Conservation (phyloP, 1,140 invertebrate species). For the Lepidurus apus region DNA sequence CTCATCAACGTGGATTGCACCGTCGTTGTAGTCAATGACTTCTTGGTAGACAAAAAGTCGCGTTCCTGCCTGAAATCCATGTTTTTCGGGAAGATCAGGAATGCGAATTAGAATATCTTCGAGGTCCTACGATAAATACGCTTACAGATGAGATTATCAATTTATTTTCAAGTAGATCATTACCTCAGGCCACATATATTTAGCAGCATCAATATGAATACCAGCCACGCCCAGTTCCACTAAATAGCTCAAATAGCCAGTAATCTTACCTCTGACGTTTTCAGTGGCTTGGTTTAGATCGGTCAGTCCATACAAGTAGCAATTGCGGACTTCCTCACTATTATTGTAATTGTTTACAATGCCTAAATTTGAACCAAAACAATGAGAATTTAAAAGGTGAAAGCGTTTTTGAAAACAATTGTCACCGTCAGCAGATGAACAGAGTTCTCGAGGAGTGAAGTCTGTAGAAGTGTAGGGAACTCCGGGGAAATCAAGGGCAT, state of each 20-base stretch:
- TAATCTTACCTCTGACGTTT: constrained; percentile 61
- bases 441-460: constrained; percentile 42
- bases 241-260: constrained; percentile 63
- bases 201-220: constrained; percentile 48
- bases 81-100: constrained; percentile 42
- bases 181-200: constrained; percentile 56
- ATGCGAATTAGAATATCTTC: constrained; percentile 42
- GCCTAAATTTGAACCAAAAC: constrained; percentile 47
- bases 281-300: constrained; percentile 63
- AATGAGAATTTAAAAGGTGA: neutral
- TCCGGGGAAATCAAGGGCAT: constrained; percentile 45
- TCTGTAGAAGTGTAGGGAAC: constrained; percentile 48
- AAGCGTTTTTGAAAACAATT: neutral
- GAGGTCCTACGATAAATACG: constrained; percentile 45
- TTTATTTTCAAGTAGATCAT: neutral
- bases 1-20: constrained; percentile 34
- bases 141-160: neutral
- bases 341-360: constrained; percentile 33
- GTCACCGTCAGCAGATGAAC: constrained; percentile 40
- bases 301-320: constrained; percentile 62
- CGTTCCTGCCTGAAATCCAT: constrained; percentile 41
- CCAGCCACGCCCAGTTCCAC: constrained; percentile 75
- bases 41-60: constrained; percentile 50
- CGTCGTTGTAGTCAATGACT: constrained; percentile 51
- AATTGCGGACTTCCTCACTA: constrained; percentile 52